phyloP scores from a whole-genome alignment of 2,888 invertebrate genomes.

The Allygus modestus region DNA sequence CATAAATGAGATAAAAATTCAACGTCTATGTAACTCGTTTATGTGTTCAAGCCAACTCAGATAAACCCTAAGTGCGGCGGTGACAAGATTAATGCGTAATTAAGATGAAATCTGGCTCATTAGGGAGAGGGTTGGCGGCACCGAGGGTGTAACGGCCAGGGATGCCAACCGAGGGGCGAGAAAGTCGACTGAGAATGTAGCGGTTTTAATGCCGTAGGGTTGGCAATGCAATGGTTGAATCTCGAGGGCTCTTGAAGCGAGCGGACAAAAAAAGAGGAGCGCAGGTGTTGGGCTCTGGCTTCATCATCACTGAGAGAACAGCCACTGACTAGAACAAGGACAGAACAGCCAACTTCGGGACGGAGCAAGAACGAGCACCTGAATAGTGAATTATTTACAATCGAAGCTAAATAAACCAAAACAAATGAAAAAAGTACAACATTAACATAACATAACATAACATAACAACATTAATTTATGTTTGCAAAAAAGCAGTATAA shows the following conservation, averaged over 20 bases:
- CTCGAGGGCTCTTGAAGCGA: neutral
- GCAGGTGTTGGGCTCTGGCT: neutral
- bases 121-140: conserved; percentile 15
- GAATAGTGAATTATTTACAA: no score
- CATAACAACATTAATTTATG: no score
- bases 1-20: no score
- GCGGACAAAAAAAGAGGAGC: neutral
- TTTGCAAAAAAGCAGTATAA: no score
- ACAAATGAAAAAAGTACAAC: no score
- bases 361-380: no score
- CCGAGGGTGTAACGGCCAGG: conserved; percentile 3
- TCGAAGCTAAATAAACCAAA: no score
- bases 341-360: neutral
- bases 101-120: conserved; percentile 52
- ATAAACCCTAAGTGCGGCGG: neutral
- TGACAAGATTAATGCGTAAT: conserved; percentile 46
- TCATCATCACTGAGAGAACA: neutral
- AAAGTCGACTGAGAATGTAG: neutral
- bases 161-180: conserved; percentile 5
- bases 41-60: no score
- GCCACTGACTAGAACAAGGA: neutral
- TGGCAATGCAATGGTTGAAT: conserved; percentile 12
- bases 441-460: no score
- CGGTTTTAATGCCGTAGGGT: neutral
- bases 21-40: no score